Evolutionary conservation across 2,113 vertebrate genomes (phyloP).

Genomic region (Pachyramphus minor): DNA sequence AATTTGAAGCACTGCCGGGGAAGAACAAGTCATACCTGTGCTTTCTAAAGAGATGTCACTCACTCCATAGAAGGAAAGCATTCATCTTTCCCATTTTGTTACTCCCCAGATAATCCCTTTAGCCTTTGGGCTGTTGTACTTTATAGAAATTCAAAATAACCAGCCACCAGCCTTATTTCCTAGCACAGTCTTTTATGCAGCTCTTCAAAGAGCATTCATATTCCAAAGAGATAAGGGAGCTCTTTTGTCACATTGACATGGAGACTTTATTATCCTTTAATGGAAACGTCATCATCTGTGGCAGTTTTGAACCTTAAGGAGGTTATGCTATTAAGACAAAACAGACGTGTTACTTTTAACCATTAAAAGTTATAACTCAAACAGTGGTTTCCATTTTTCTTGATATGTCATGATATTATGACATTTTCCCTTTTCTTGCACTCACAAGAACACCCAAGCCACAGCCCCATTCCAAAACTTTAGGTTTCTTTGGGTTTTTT

Average conservation of each 20-base stretch:
- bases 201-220: slow-evolving; percentile 49
- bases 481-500: fast-evolving
- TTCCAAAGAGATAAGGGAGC: slow-evolving; percentile 28
- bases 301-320: slow-evolving; percentile 12
- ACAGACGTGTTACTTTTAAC: background rate
- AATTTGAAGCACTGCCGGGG: background rate
- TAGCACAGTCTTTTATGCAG: background rate
- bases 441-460: background rate
- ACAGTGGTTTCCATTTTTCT: background rate
- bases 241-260: slow-evolving; percentile 41
- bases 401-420: background rate
- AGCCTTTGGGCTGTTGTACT: background rate
- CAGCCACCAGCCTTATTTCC: background rate
- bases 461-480: background rate
- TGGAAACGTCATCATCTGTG: slow-evolving; percentile 12
- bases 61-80: background rate
- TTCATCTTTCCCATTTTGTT: background rate
- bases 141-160: slow-evolving; percentile 31
- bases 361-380: background rate
- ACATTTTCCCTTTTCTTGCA: background rate
- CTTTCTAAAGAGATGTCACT: background rate
- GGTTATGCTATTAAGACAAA: background rate
- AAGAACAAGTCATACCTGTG: background rate
- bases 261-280: slow-evolving; percentile 44
- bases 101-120: slow-evolving; percentile 23